phyloP scores from a whole-genome alignment of 2,113 vertebrate species.

The Xiphias gladius region DNA sequence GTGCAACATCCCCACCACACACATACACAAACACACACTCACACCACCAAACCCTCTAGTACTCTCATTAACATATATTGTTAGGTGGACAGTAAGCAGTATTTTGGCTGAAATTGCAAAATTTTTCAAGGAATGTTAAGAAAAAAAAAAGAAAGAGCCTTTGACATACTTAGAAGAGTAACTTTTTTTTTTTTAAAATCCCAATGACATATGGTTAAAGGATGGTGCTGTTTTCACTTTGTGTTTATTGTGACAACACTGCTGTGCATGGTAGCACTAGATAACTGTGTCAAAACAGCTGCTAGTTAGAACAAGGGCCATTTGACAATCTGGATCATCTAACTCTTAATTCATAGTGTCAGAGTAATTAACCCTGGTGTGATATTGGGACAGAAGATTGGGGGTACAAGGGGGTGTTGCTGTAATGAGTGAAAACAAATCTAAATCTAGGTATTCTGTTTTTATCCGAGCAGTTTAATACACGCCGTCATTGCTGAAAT shows the following conservation, averaged over 20 bases:
- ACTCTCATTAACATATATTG: constrained; percentile 25
- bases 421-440: constrained; percentile 14
- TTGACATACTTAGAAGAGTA: background rate
- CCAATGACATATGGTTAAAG: background rate
- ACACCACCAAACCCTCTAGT: background rate
- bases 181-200: too few species aligned
- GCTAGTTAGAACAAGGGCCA: constrained; percentile 3
- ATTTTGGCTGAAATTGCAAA: constrained; percentile 43
- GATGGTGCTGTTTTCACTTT: constrained; percentile 17
- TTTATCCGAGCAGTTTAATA: background rate
- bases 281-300: constrained; percentile 43
- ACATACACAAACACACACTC: background rate
- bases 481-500: background rate
- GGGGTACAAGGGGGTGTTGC: background rate
- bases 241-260: constrained; percentile 19
- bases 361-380: constrained; percentile 29
- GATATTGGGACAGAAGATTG: constrained; percentile 8
- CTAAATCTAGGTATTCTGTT: constrained; percentile 28
- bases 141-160: background rate
- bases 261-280: constrained; percentile 13
- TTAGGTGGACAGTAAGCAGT: constrained; percentile 17
- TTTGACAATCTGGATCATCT: constrained; percentile 11
- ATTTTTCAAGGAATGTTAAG: background rate
- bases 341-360: background rate
- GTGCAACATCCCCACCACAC: background rate